These are phyloP conservation scores for Diadumene lineata DNA, from an alignment of 92 coral and sea anemone species.

Conservation along the genomic window DNA sequence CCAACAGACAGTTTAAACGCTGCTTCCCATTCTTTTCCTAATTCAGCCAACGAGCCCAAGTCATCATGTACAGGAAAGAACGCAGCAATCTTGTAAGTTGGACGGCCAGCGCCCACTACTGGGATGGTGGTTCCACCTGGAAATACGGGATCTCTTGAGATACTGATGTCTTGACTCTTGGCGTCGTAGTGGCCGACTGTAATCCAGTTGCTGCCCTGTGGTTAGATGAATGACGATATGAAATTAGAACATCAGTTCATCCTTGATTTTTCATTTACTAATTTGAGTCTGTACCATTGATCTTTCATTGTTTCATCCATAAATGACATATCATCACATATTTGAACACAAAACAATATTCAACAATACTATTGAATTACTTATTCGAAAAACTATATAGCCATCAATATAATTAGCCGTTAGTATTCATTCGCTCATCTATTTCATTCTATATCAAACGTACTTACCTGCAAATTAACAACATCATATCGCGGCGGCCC, in stretches of 20 bases:
- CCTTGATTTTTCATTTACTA: not conserved
- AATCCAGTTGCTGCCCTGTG: slow-evolving; percentile 87
- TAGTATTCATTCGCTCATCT: not conserved
- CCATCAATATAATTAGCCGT: not conserved
- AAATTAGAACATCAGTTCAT: too few relatives aligned
- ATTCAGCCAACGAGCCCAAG: slow-evolving; percentile 74
- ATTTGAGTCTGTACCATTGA: too few relatives aligned
- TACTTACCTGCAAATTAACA: slow-evolving; percentile 83
- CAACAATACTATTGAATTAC: too few relatives aligned
- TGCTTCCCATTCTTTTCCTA: slow-evolving; percentile 95
- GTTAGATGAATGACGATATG: not conserved
- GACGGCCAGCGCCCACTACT: slow-evolving; percentile 73
- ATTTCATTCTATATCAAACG: not conserved
- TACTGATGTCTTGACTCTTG: slow-evolving; percentile 61
- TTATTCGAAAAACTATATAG: not conserved
- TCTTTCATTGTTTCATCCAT: not conserved
- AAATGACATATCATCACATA: too few relatives aligned
- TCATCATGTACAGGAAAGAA: slow-evolving; percentile 84
- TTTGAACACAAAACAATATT: too few relatives aligned
- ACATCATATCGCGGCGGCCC: slow-evolving; percentile 92
- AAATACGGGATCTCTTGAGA: slow-evolving; percentile 84
- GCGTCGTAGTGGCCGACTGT: slow-evolving; percentile 86
- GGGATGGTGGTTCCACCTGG: slow-evolving; percentile 97
- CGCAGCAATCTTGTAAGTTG: slow-evolving; percentile 98
- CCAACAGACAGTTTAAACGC: slow-evolving; percentile 92